Conservation (phyloP, 2,113 vertebrate species). For the Poecilia latipinna region DNA sequence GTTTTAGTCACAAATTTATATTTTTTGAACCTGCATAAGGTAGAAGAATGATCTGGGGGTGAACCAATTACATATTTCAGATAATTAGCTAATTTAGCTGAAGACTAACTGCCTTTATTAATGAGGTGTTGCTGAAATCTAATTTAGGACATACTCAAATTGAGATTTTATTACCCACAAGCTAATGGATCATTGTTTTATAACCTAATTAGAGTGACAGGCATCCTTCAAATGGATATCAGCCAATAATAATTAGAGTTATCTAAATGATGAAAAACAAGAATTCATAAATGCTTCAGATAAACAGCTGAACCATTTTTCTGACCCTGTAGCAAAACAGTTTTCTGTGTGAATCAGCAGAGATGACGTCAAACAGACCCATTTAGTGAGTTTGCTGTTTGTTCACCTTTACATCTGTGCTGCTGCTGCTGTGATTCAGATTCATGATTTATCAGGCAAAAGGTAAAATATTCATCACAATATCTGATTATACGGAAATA, state of each 20-base stretch:
- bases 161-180: conserved; percentile 1
- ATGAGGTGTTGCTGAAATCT: background rate
- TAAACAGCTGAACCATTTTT: background rate
- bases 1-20: background rate
- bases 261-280: background rate
- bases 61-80: background rate
- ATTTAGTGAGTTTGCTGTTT: no score
- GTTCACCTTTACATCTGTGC: no score
- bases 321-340: no score
- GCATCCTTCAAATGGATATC: background rate
- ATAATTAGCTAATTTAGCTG: background rate
- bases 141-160: background rate
- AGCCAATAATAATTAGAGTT: background rate
- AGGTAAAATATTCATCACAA: no score
- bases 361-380: no score
- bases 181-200: background rate
- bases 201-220: background rate
- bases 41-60: background rate
- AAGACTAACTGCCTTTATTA: background rate
- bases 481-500: background rate
- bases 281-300: background rate
- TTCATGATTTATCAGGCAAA: no score
- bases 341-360: no score
- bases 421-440: no score
- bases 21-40: background rate